phyloP scores from a whole-genome alignment of 2,888 invertebrate species.

The Parnassius apollo region DNA sequence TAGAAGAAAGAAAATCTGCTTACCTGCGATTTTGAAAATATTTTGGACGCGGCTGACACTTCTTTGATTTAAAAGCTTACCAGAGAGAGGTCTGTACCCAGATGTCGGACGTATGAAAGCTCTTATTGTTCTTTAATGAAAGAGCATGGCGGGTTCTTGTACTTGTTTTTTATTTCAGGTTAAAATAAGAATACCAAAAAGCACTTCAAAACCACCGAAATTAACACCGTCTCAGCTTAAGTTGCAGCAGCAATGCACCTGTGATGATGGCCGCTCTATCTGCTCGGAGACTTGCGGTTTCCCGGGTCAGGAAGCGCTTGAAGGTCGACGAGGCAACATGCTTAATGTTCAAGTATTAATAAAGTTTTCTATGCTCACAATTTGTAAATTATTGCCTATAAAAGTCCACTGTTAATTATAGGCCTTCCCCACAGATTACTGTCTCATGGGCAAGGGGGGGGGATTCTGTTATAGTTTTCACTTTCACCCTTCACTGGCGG shows the following conservation, averaged over 20 bases:
- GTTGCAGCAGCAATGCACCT: constrained; percentile 66
- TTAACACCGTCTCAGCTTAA: constrained; percentile 64
- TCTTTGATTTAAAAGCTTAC: no score
- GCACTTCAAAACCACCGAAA: constrained; percentile 66
- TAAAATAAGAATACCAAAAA: constrained; percentile 83
- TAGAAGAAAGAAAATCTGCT: no score
- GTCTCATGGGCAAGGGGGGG: no score
- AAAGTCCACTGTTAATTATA: background rate
- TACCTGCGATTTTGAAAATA: no score
- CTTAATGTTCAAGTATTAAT: constrained; percentile 60
- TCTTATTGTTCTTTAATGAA: no score
- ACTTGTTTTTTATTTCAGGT: constrained; percentile 47
- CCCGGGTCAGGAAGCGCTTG: constrained; percentile 33
- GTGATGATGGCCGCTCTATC: constrained; percentile 62
- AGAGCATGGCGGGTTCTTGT: background rate
- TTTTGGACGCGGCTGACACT: no score
- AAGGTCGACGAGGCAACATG: constrained; percentile 43
- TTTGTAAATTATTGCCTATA: background rate
- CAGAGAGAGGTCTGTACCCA: no score
- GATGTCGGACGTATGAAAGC: no score
- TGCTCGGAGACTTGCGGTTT: constrained; percentile 65
- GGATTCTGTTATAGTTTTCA: no score
- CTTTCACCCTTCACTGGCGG: no score
- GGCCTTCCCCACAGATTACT: background rate
- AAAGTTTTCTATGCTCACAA: background rate